A percentile compares a stretch with the other conserved stretches of the same genome.
These are phyloP conservation scores for Hypomecis punctinalis DNA, from an alignment of 2,888 invertebrate species.

Conservation along the genomic window DNA sequence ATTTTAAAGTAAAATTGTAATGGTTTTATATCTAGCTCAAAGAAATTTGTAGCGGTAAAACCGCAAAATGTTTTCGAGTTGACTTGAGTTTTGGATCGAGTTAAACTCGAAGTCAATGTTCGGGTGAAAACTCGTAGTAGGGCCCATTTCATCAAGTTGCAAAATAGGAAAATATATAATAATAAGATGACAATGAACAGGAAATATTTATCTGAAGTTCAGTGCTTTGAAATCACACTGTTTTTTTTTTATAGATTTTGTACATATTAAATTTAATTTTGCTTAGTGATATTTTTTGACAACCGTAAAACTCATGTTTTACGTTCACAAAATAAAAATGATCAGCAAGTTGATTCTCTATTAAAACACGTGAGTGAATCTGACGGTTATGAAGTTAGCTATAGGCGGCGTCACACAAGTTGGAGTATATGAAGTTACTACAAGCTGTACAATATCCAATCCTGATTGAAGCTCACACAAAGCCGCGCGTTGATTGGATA, in stretches of 20 bases:
- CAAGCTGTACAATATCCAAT: too few relatives aligned
- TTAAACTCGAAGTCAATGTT: slow-evolving; percentile 1
- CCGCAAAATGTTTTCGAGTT: slow-evolving; percentile 18
- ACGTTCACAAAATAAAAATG: too few relatives aligned
- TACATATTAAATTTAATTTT: slow-evolving; percentile 39
- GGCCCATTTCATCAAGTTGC: not conserved
- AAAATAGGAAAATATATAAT: not conserved
- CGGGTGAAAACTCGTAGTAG: slow-evolving; percentile 2
- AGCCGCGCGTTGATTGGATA: too few relatives aligned
- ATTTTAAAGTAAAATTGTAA: slow-evolving; percentile 12
- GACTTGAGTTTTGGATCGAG: not conserved
- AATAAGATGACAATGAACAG: not conserved
- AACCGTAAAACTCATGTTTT: too few relatives aligned
- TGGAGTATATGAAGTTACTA: too few relatives aligned
- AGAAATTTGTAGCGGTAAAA: slow-evolving; percentile 22
- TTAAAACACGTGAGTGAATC: too few relatives aligned
- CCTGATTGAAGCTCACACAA: too few relatives aligned
- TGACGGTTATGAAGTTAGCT: too few relatives aligned
- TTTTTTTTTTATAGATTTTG: not conserved
- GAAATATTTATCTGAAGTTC: not conserved
- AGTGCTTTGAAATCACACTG: slow-evolving; percentile 25
- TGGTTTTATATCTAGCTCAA: slow-evolving; percentile 19
- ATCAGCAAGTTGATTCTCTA: too few relatives aligned
- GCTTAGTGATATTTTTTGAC: too few relatives aligned
- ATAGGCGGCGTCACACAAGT: too few relatives aligned